Percentiles rank a stretch among this genome's conserved stretches.
phyloP scores from a whole-genome alignment of 2,888 invertebrate genomes.

The Ceriagrion tenellum region DNA sequence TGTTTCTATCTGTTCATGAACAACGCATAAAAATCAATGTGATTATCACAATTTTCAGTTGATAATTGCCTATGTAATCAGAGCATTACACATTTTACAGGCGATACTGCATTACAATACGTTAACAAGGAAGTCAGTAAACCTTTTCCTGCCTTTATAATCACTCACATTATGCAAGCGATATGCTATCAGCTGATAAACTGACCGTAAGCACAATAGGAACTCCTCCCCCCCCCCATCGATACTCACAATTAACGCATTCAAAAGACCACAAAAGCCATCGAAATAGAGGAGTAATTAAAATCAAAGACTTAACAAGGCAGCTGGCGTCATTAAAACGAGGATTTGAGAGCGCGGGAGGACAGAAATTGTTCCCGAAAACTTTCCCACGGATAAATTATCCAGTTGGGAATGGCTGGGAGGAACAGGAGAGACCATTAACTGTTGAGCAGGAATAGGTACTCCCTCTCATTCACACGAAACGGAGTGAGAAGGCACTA shows the following conservation, averaged over 20 bases:
- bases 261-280: neutral
- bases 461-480: constrained; percentile 6
- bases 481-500: neutral
- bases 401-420: constrained; percentile 7
- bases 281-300: neutral
- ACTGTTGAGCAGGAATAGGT: neutral
- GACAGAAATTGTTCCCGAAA: constrained; percentile 25
- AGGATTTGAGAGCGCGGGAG: neutral
- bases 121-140: neutral
- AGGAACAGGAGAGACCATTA: neutral
- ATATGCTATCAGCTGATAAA: neutral
- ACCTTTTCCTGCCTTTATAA: neutral
- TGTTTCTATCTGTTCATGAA: too few species aligned
- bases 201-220: neutral
- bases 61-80: too few species aligned
- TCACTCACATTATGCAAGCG: neutral
- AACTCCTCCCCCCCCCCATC: neutral
- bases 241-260: neutral
- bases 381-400: constrained; percentile 31
- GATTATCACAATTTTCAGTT: too few species aligned
- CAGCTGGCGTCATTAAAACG: neutral
- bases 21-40: too few species aligned
- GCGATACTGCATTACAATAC: too few species aligned
- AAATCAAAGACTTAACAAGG: constrained; percentile 15
- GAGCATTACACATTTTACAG: too few species aligned